phyloP scores from a whole-genome alignment of 1,140 invertebrate species.

The Orchestia grillus region DNA sequence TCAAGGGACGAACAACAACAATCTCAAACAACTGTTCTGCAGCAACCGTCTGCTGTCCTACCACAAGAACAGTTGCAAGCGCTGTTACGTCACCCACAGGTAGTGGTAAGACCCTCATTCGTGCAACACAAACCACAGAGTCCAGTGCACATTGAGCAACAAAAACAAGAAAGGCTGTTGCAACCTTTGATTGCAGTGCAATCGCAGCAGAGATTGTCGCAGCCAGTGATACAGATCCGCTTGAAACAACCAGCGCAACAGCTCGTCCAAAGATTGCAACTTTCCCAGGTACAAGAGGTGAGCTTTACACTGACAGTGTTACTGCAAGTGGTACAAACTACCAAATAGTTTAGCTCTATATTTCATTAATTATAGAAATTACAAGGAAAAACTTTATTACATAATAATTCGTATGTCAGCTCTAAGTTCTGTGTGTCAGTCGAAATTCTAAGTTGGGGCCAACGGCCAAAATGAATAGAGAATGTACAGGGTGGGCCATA shows the following conservation, averaged over 20 bases:
- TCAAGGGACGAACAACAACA: background rate
- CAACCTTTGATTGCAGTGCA: background rate
- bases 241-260: background rate
- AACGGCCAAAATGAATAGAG: no score
- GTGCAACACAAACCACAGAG: background rate
- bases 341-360: no score
- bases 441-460: no score
- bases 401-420: no score
- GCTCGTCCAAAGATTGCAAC: background rate
- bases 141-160: background rate
- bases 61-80: background rate
- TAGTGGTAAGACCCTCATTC: background rate
- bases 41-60: no score
- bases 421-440: no score
- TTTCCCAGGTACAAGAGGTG: background rate
- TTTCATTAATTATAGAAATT: no score
- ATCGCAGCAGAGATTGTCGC: background rate
- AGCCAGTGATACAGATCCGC: background rate
- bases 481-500: no score
- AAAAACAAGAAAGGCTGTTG: background rate
- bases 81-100: background rate
- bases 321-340: no score
- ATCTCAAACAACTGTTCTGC: background rate
- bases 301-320: no score
- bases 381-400: no score